Evolutionary conservation across 2,113 vertebrate genomes (phyloP), one percentile per base, ranked within the genome.

Genomic region (Tyto alba): DNA sequence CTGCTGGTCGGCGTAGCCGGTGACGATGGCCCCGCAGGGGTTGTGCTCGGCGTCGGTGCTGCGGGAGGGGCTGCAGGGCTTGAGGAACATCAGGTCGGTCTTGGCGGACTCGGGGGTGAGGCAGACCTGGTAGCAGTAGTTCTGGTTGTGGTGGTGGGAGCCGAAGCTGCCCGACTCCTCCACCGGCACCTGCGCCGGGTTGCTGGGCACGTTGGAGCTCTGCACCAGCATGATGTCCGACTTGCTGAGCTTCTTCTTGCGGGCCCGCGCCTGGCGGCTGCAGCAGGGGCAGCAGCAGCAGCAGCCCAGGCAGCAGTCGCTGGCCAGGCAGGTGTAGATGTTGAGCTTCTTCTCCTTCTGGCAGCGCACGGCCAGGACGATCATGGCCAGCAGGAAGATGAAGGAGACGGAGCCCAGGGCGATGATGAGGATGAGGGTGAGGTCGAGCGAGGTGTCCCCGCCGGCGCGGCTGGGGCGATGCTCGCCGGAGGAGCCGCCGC

Each of bases 111-210:
- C 99, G 8, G 99, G 99, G 27, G 99, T 99, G 96, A 99, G 98
- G 98, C 99, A 99, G 96, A 99, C 99, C 98, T 99, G 99, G 97
- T 99, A 99, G 97, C 99, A 99, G 97, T 99, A 99, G 97, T 99
- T 99, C 98, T 99, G 99, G 96, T 98, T 99, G 96, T 99, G 99
- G 94, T 99, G 99, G 85, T 99, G 99, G 67, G 99, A 99, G 73
- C 99, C 98, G 38, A 99, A 99, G 96, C 98, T 98, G 47, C 99
- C 99, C 29, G 98, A 98, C 88, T 99, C 99, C 97, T 99, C 99
- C 89, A 98, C 98, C 5, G 99, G 98, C 91, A 98, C 98, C 93
- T 99, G 98, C 75, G 98, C 90, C 25, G 98, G 97, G 62, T 98
- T 98, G 60, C 98, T 97, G 62, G 98, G 97, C 34, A 98, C 99